These are phyloP conservation scores for Lethenteron camtschaticum DNA, from an alignment of 2,113 vertebrate genomes.

Conservation along the genomic window DNA sequence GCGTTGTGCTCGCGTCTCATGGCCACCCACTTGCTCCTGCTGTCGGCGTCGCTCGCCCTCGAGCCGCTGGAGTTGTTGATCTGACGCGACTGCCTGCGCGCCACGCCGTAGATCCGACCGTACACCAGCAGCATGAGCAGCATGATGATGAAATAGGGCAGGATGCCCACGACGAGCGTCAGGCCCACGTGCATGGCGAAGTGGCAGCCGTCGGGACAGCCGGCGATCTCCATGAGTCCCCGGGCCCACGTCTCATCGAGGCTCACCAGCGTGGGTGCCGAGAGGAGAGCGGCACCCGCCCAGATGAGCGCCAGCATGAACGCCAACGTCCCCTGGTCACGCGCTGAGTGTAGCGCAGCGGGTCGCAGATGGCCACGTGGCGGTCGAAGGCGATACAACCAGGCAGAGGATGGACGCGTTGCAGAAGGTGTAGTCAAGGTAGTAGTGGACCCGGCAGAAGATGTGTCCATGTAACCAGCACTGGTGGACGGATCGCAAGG, in stretches of 20 bases:
- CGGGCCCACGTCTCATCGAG: conserved; percentile 34
- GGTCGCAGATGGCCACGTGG: conserved; percentile 21
- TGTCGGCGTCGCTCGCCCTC: conserved; percentile 16
- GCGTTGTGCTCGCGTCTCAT: conserved; percentile 79
- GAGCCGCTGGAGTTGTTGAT: conserved; percentile 30
- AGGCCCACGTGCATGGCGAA: conserved; percentile 60
- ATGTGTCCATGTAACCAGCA: conserved; percentile 22
- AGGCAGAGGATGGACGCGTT: conserved; percentile 24
- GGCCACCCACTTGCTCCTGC: conserved; percentile 48
- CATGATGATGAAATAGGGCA: conserved; percentile 59
- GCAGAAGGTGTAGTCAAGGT: conserved; percentile 24
- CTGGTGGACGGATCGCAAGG: conserved; percentile 22
- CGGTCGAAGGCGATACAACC: conserved; percentile 17
- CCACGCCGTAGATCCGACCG: conserved; percentile 45
- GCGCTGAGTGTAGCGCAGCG: conserved; percentile 14
- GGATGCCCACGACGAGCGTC: conserved; percentile 47
- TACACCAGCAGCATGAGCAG: conserved; percentile 66
- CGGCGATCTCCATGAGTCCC: conserved; percentile 16
- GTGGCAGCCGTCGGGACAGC: conserved; percentile 74
- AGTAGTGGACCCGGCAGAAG: conserved; percentile 21
- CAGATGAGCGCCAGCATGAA: no score
- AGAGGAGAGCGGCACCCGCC: no score
- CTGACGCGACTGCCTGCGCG: conserved; percentile 51
- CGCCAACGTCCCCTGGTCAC: no score
- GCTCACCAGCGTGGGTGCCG: conserved; percentile 78